Conservation (phyloP, 2,797 vertebrate genomes). For the Toxotes lorentzi region DNA sequence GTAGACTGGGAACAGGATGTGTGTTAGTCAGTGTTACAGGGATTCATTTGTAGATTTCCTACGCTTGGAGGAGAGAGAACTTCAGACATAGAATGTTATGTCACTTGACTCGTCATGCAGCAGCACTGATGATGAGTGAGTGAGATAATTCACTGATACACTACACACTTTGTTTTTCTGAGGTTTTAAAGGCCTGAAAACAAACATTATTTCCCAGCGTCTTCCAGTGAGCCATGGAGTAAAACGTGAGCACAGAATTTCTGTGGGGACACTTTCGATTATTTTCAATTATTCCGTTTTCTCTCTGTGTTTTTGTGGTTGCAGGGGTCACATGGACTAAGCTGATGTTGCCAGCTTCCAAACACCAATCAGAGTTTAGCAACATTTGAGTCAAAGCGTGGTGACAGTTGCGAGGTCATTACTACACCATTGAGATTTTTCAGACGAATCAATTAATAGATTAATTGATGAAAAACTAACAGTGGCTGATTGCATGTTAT, state of each 20-base stretch:
- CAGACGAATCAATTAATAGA: too few relatives aligned
- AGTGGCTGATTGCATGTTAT: neutral
- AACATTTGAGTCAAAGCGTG: neutral
- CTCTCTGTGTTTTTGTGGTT: too few relatives aligned
- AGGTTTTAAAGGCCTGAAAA: neutral
- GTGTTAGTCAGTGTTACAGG: neutral
- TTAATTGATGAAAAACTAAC: neutral
- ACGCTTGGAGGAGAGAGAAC: neutral
- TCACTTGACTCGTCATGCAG: neutral
- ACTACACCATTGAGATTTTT: too few relatives aligned
- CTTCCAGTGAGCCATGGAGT: too few relatives aligned
- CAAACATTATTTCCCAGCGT: neutral
- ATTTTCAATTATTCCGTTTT: too few relatives aligned
- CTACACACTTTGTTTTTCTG: neutral
- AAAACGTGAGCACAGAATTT: too few relatives aligned
- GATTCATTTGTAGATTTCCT: neutral
- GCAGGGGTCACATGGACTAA: too few relatives aligned
- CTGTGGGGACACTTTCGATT: too few relatives aligned
- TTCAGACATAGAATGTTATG: neutral
- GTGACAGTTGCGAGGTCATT: neutral
- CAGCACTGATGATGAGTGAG: neutral
- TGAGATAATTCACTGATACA: neutral
- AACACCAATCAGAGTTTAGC: neutral
- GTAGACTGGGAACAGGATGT: neutral
- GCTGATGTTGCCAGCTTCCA: too few relatives aligned